These are phyloP conservation scores for Agrotis segetum DNA, from an alignment of 2,888 invertebrate species.

Conservation along the genomic window DNA sequence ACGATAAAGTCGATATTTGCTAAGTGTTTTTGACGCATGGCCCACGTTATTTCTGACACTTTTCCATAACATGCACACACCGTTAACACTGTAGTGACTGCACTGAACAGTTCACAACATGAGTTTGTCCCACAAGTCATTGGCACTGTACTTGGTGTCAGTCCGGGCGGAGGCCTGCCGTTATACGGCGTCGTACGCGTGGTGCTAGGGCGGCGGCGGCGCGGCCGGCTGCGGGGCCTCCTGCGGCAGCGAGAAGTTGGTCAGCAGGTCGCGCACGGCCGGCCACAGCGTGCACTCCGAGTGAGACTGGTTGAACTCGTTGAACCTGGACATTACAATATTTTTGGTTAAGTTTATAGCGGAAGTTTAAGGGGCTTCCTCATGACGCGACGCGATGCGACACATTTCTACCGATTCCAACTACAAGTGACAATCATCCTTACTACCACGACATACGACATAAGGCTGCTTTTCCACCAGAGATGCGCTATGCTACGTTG, in stretches of 20 bases:
- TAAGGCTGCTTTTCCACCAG: too few relatives aligned
- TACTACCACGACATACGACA: too few relatives aligned
- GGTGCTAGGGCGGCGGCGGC: slow-evolving; percentile 79
- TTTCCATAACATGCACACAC: slow-evolving; percentile 32
- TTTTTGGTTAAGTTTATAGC: background rate
- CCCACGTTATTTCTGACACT: slow-evolving; percentile 6
- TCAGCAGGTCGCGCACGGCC: slow-evolving; percentile 96
- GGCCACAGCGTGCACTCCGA: slow-evolving; percentile 98
- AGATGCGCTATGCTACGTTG: too few relatives aligned
- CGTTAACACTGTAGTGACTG: background rate
- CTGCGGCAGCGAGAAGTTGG: slow-evolving; percentile 95
- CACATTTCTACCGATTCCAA: too few relatives aligned
- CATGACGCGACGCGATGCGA: too few relatives aligned
- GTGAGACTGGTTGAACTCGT: slow-evolving; percentile 94
- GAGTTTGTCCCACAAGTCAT: slow-evolving; percentile 52
- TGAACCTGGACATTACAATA: slow-evolving; percentile 87
- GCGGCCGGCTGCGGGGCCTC: slow-evolving; percentile 92
- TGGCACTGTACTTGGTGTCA: slow-evolving; percentile 33
- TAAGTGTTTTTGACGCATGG: slow-evolving; percentile 15
- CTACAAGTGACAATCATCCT: too few relatives aligned
- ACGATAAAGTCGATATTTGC: slow-evolving; percentile 2
- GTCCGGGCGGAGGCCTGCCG: slow-evolving; percentile 34
- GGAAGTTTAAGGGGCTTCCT: background rate
- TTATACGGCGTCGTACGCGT: slow-evolving; percentile 47
- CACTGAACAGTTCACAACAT: slow-evolving; percentile 32